Evolutionary conservation across 2,113 vertebrate genomes (phyloP), one percentile per base, ranked within the genome.

Genomic region (Odontophorus gujanensis): DNA sequence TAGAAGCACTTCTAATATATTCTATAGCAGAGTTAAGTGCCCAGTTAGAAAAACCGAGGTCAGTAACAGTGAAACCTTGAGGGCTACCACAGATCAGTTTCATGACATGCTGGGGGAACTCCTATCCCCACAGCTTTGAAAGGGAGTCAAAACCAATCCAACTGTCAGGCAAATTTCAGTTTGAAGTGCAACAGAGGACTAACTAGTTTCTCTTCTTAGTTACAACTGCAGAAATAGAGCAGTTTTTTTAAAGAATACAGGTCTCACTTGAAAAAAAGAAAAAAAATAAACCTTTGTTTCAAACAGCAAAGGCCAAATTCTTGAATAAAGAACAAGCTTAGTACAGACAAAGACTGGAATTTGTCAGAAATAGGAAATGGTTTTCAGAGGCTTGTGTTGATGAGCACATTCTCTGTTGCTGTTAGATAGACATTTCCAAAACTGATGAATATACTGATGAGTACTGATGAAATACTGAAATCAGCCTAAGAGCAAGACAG

Each of bases 241-340:
- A 5, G 58, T 32, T 71, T 8, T 74, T 88, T 81, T 30, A 85
- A 59, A 81, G 14, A 77, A 71, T 34, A 74, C 6, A 77, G 38
- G 36, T 4, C 0, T 0, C 13, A 55, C 34, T 55, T 73, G 1
- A 3, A 47, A 73, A 61, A 45, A n/a, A 6, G 8, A 26, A 10
- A 40, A 40, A 40, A 40, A 40, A n/a, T n/a, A n/a, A 18, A 18
- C 6, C 34, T 40, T 15, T 42, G 7, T 47, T 77, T 77, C 30
- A 62, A 75, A 78, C 48, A 11, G 50, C 43, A 87, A 75, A 86
- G 71, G 51, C 15, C 25, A 86, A 89, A 86, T 75, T 36, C 42
- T 85, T 69, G 38, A 91, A 80, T 62, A 50, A 90, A 85, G 32
- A 67, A 40, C 14, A 82, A n/a, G 15, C 55, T 66, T 62, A 36